A percentile compares a stretch with the other conserved stretches of the same genome.
Evolutionary conservation across 2,888 invertebrate genomes (phyloP).

Genomic region (Apamea monoglypha): DNA sequence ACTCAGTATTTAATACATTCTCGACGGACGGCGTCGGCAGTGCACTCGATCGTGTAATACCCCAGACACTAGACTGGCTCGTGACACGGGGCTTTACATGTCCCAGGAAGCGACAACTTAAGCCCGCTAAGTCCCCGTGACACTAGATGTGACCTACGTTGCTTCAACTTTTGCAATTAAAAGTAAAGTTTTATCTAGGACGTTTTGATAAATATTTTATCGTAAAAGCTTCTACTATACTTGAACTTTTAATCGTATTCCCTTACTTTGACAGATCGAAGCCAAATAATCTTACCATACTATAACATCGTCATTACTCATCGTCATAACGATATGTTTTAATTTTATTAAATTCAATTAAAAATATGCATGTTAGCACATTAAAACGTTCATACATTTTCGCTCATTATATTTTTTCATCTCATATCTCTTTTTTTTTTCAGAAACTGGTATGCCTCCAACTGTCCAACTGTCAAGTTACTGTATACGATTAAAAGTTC

Average conservation of each 20-base stretch:
- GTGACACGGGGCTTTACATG: constrained; percentile 71
- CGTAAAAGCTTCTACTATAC: neutral
- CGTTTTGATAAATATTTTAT: neutral
- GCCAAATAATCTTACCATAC: too few relatives aligned
- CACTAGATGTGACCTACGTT: constrained; percentile 55
- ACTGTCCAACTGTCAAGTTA: neutral
- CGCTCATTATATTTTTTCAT: neutral
- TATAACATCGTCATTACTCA: neutral
- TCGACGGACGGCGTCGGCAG: constrained; percentile 42
- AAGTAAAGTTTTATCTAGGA: constrained; percentile 9
- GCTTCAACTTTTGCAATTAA: constrained; percentile 56
- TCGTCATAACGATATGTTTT: neutral
- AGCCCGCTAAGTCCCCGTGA: constrained; percentile 63
- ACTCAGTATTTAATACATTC: constrained; percentile 54
- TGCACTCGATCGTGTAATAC: constrained; percentile 67
- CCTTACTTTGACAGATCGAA: neutral
- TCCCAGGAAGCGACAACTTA: constrained; percentile 71
- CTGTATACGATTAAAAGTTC: neutral
- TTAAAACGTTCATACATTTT: neutral
- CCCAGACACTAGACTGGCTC: constrained; percentile 65
- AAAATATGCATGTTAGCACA: neutral
- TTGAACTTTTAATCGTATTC: neutral
- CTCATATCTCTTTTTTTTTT: neutral
- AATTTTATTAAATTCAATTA: neutral
- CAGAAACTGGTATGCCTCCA: neutral